A percentile compares a stretch with the other conserved stretches of the same genome.
Conservation (phyloP, 2,888 invertebrate genomes). For the Amblyjoppa fuscipennis region DNA sequence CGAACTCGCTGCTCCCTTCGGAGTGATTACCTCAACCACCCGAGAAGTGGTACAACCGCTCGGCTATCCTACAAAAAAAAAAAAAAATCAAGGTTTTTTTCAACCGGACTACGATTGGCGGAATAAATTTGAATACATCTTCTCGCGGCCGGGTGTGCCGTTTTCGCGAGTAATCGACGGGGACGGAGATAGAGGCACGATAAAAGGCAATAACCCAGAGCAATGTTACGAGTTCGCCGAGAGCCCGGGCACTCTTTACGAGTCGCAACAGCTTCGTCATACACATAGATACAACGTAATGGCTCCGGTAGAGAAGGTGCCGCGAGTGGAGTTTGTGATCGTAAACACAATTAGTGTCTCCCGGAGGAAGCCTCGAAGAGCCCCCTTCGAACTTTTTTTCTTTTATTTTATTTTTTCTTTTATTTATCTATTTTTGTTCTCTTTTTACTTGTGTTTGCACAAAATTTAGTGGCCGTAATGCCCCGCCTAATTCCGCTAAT, state of each 20-base stretch:
- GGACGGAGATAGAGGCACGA: constrained; percentile 34
- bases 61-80: not conserved
- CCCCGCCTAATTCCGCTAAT: constrained; percentile 80
- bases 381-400: constrained; percentile 56
- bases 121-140: constrained; percentile 47
- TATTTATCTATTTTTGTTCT: constrained; percentile 17
- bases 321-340: constrained; percentile 72
- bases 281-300: constrained; percentile 26
- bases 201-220: constrained; percentile 29
- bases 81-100: not conserved
- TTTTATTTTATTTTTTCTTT: constrained; percentile 5
- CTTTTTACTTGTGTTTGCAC: constrained; percentile 75
- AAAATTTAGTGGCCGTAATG: constrained; percentile 80
- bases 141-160: not conserved
- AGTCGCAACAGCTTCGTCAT: constrained; percentile 46
- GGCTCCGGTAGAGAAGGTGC: constrained; percentile 53
- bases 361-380: constrained; percentile 68
- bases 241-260: constrained; percentile 47
- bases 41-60: constrained; percentile 38
- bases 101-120: not conserved
- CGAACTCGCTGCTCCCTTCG: not conserved
- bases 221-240: constrained; percentile 2
- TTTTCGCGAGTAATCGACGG: constrained; percentile 7
- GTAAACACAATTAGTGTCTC: constrained; percentile 82
- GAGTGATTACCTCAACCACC: constrained; percentile 30